Conservation (phyloP, 2,113 vertebrate species). For the Mus spicilegus region DNA sequence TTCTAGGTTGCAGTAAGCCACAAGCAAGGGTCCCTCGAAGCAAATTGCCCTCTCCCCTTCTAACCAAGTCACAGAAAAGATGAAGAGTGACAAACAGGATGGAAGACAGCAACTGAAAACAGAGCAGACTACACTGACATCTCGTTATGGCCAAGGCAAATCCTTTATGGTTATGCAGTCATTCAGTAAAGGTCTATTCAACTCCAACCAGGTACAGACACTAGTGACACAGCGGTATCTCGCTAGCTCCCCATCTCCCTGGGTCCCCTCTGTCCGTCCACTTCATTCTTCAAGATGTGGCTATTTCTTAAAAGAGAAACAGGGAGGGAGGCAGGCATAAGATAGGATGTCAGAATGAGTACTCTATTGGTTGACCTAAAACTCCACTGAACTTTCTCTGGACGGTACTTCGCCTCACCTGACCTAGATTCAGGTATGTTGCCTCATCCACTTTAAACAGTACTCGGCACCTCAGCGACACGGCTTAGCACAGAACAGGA, state of each 20-base stretch:
- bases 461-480: not conserved
- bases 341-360: not conserved
- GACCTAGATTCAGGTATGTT: not conserved
- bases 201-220: not conserved
- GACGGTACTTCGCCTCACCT: not conserved
- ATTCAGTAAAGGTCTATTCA: not conserved
- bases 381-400: not conserved
- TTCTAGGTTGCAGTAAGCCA: not conserved
- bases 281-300: not conserved
- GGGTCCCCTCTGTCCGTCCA: no score
- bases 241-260: not conserved
- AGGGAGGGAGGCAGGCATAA: not conserved
- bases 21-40: not conserved
- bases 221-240: not conserved
- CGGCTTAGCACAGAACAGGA: not conserved
- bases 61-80: not conserved
- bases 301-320: not conserved
- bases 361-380: not conserved
- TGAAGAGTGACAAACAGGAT: not conserved
- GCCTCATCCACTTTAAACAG: not conserved
- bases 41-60: not conserved
- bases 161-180: not conserved
- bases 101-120: not conserved
- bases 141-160: not conserved
- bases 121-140: not conserved